Percentiles rank a stretch among this genome's conserved stretches.
phyloP scores from a whole-genome alignment of 2,888 invertebrate species.

The Aphidoletes aphidimyza region DNA sequence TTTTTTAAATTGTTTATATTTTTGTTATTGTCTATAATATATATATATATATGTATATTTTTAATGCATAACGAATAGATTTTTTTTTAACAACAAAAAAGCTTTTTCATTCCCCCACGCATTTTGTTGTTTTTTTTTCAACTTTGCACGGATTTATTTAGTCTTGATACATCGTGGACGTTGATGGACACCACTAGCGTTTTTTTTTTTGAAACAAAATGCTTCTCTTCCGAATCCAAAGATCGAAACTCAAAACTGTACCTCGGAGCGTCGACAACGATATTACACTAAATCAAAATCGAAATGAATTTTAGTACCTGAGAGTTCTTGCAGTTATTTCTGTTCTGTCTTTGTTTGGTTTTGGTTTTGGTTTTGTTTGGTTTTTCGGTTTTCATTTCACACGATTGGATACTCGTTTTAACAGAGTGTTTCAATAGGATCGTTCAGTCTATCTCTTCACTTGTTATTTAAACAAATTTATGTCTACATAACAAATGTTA shows the following conservation, averaged over 20 bases:
- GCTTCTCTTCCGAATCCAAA: neutral
- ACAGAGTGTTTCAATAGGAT: no score
- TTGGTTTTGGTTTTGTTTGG: neutral
- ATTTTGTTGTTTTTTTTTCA: neutral
- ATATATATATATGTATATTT: no score
- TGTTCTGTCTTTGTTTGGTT: neutral
- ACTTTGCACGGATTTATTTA: no score
- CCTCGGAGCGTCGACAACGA: neutral
- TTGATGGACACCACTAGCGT: no score
- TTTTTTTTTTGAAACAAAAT: no score
- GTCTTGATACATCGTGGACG: no score
- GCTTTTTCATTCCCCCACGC: no score
- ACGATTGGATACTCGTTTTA: no score
- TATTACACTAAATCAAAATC: neutral
- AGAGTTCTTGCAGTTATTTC: neutral
- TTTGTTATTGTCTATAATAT: conserved; percentile 23
- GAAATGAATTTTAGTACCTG: conserved; percentile 14
- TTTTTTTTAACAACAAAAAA: conserved; percentile 24
- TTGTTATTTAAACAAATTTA: no score
- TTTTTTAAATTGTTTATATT: neutral
- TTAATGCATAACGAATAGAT: conserved; percentile 34
- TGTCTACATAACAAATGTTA: no score
- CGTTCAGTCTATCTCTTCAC: no score
- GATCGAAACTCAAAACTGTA: neutral
- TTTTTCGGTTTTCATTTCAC: no score